phyloP scores from a whole-genome alignment of 2,888 invertebrate species.

The Aproaerema taeniolella region DNA sequence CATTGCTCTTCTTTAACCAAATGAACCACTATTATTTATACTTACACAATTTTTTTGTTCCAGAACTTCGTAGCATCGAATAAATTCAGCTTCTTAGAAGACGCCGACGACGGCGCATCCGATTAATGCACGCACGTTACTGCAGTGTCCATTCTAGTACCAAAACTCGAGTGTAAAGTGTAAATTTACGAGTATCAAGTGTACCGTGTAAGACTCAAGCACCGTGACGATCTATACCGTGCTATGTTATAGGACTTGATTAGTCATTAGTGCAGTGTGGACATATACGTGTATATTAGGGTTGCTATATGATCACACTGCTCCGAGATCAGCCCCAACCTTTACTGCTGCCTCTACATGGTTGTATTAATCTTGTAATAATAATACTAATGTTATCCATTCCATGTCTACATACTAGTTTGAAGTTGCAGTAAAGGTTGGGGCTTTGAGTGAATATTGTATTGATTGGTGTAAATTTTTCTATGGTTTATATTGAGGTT shows the following conservation, averaged over 20 bases:
- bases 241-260: slow-evolving; percentile 60
- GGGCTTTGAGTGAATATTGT: slow-evolving; percentile 64
- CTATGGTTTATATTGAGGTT: slow-evolving; percentile 60
- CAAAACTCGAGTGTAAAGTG: slow-evolving; percentile 70
- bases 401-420: slow-evolving; percentile 14
- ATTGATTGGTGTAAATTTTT: slow-evolving; percentile 74
- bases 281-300: slow-evolving; percentile 50
- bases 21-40: no score
- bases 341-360: slow-evolving; percentile 31
- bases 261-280: slow-evolving; percentile 60
- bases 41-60: slow-evolving; percentile 26
- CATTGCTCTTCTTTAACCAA: no score
- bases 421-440: slow-evolving; percentile 46
- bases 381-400: slow-evolving; percentile 20
- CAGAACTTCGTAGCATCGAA: slow-evolving; percentile 87
- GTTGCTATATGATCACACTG: slow-evolving; percentile 55
- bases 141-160: slow-evolving; percentile 35
- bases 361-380: slow-evolving; percentile 16
- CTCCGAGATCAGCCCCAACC: slow-evolving; percentile 64
- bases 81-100: slow-evolving; percentile 85
- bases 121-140: slow-evolving; percentile 43
- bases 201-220: slow-evolving; percentile 50
- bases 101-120: slow-evolving; percentile 77
- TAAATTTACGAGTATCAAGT: slow-evolving; percentile 67
- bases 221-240: slow-evolving; percentile 55